Evolutionary conservation across 1,140 invertebrate species (phyloP).

Genomic region (Drosophila obscura): DNA sequence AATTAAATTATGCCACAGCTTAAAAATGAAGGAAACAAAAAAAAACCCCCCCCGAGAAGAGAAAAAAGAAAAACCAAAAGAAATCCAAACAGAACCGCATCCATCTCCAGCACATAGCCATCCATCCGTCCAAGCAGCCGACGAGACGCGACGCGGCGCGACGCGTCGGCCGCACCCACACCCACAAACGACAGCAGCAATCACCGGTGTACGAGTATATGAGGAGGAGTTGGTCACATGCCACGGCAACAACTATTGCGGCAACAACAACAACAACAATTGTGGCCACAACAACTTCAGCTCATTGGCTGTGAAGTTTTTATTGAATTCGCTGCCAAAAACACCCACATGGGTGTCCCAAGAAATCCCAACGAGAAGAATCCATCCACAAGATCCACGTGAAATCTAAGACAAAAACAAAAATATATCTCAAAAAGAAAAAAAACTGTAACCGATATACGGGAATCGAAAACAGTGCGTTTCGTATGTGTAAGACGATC

Average conservation of each 20-base stretch:
- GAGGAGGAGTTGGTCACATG: constrained; percentile 65
- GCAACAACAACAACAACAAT: constrained; percentile 17
- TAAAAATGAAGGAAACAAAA: constrained; percentile 14
- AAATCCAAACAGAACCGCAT: not conserved
- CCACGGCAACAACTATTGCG: constrained; percentile 35
- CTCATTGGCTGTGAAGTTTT: constrained; percentile 79
- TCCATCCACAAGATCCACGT: not conserved
- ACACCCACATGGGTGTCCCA: constrained; percentile 58
- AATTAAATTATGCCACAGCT: constrained; percentile 77
- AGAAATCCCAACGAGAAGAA: constrained; percentile 11
- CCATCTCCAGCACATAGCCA: constrained; percentile 14
- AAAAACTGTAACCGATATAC: constrained; percentile 15
- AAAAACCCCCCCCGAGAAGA: not conserved
- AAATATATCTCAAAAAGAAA: not conserved
- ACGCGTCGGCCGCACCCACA: constrained; percentile 66
- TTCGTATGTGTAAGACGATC: too few relatives aligned
- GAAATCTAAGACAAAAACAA: constrained; percentile 4
- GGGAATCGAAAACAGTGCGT: constrained; percentile 8
- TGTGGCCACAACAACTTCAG: constrained; percentile 24
- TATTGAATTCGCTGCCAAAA: constrained; percentile 70
- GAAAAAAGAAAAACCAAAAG: not conserved
- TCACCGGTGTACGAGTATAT: constrained; percentile 6
- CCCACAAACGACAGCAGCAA: constrained; percentile 57
- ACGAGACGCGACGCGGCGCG: too few relatives aligned
- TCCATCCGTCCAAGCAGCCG: constrained; percentile 44